Conservation (phyloP, 1,140 invertebrate genomes). For the Cotesia chilonis region DNA sequence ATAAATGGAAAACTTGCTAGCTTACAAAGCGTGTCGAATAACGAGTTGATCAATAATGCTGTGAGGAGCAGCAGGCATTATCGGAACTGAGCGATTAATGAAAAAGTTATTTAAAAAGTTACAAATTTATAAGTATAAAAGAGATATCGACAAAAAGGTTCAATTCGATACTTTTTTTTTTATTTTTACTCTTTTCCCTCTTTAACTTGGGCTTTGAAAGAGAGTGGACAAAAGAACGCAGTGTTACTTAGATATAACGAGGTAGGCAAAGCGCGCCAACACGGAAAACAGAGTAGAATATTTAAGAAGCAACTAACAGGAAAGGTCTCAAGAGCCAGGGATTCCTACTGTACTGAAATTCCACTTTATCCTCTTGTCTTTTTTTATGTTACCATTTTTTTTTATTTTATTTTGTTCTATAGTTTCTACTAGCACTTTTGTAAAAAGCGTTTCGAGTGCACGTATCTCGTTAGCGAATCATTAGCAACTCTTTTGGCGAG, state of each 20-base stretch:
- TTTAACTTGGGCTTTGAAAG: neutral
- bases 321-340: slow-evolving; percentile 7
- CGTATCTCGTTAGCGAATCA: slow-evolving; percentile 57
- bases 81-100: neutral
- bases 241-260: slow-evolving; percentile 24
- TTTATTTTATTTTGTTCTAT: slow-evolving; percentile 37
- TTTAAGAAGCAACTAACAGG: slow-evolving; percentile 33
- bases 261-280: slow-evolving; percentile 30
- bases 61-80: neutral
- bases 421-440: slow-evolving; percentile 12
- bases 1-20: slow-evolving; percentile 3
- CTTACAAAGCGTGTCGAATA: neutral
- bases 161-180: neutral
- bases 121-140: neutral
- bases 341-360: slow-evolving; percentile 2
- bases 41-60: slow-evolving; percentile 6
- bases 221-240: neutral
- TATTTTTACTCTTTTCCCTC: slow-evolving; percentile 7
- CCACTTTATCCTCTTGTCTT: neutral
- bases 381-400: slow-evolving; percentile 26
- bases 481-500: slow-evolving; percentile 51
- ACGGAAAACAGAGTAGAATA: slow-evolving; percentile 42
- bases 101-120: neutral
- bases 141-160: neutral
- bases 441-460: slow-evolving; percentile 44